Evolutionary conservation across 1,140 invertebrate genomes (phyloP).

Genomic region (Drosophila equinoxialis): DNA sequence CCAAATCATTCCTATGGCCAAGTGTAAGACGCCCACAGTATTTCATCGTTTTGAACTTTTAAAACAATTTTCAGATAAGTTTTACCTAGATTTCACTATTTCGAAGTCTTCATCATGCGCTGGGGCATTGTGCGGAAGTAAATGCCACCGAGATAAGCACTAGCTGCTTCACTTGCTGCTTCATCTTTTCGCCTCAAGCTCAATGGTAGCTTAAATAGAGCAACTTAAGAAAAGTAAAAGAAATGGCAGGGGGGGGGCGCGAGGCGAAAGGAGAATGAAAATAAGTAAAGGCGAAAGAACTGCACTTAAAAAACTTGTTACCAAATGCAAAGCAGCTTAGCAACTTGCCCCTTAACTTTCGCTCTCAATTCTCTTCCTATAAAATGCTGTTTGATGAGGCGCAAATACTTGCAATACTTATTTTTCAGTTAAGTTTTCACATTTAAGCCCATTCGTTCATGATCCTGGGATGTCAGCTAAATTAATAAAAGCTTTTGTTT

Average conservation of each 20-base stretch:
- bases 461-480: not conserved
- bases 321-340: constrained; percentile 19
- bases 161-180: not conserved
- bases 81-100: constrained; percentile 3
- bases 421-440: not conserved
- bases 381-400: not conserved
- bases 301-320: constrained; percentile 13
- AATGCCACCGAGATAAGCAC: not conserved
- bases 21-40: not conserved
- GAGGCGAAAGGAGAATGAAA: not conserved
- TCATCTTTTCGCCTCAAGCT: not conserved
- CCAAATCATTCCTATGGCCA: no score
- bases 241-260: not conserved
- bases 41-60: constrained; percentile 2
- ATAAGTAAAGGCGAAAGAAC: constrained; percentile 9
- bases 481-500: not conserved
- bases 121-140: not conserved
- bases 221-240: constrained; percentile 6
- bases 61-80: constrained; percentile 3
- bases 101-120: not conserved
- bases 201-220: constrained; percentile 4
- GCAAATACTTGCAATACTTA: constrained; percentile 1
- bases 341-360: constrained; percentile 5
- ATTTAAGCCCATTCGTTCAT: not conserved
- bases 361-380: not conserved